Evolutionary conservation across 2,888 invertebrate genomes (phyloP), one percentile per base, ranked within the genome.

Genomic region (Aspidapion aeneum): DNA sequence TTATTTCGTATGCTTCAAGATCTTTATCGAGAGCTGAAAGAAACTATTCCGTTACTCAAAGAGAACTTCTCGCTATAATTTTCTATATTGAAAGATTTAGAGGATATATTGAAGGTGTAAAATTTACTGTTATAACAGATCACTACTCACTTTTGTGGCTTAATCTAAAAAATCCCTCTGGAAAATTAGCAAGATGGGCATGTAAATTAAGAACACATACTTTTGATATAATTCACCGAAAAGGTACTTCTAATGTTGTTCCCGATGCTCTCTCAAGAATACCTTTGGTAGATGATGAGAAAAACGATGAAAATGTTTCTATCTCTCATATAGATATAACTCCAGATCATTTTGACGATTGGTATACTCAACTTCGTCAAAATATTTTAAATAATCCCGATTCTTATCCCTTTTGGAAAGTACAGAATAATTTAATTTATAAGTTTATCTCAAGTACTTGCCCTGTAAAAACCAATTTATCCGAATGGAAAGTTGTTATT

Each of bases 81-180:
- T 71, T 71, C 55, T 62, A 59, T 7, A 63, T 70, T n/a, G 66
- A 69, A 57, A 70, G 67, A 60, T 71, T 63, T 21, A 51, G 63
- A 55, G 61, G 64, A n/a, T 72, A 68, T 54, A 55, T 70, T 1
- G 71, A 72, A 61, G 70, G 68, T 19, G 55, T 56, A 18, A 50
- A 57, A 17, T 73, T 74, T 63, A 70, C 51, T 1, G 65, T 72
- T 0, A 63, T 72, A 1, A 72, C 72, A 1, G 73, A 74, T 52
- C 72, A 74, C 52, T 60, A 65, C 55, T 63, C 67, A 0, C 52
- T 73, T 1, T 55, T 68, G 3, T 72, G 70, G 72, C 56, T 72
- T 3, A 3, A 3, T 21, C 16, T 71, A 18, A 66, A 69, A 55
- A 63, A 70, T 61, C 72, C 69, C 16, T 18, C 66, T 9, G 72